Evolutionary conservation across 2,888 invertebrate species (phyloP), one percentile per base, ranked within the genome.

Genomic region (Nemoura dubitans): DNA sequence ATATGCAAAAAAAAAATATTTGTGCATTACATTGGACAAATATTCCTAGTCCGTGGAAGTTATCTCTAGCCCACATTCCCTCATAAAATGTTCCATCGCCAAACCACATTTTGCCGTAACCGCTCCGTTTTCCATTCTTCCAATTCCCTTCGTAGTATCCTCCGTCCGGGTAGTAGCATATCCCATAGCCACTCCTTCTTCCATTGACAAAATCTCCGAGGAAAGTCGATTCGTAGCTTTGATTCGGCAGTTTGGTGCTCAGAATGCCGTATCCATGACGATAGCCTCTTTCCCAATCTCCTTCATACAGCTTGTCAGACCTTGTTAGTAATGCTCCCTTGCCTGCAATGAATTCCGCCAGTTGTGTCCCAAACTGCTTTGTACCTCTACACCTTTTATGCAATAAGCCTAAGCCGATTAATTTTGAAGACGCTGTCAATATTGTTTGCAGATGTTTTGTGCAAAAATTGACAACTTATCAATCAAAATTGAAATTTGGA

Each of bases 261-360:
- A 94, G 90, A 0, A 92, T 91, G 0, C 95, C 95, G 89, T 92
- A 94, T 25, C 95, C 95, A 88, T 95, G 94, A 88, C 93, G 92
- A 88, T 91, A 92, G 82, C 93, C 93, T 86, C 92, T 90, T 83
- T 90, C 89, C 93, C 94, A 94, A 89, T 94, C 93, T 0, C 95
- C 95, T 91, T 95, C 94, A 89, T 95, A 95, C n/a, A 94, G 89
- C 90, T 92, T 92, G 59, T 92, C 92, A 76, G 89, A 90, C 59
- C 91, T 90, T 0, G 93, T 93, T 84, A 92, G 88, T 89, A 93
- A 92, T 0, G 89, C 88, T 28, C 94, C 94, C 90, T 93, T 93
- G 16, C 94, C 94, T 94, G 90, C 78, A 89, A 88, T 21, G 59
- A 16, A 36, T 28, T 25, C 29, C 21, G 0, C 29, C 42, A 76